Evolutionary conservation across 2,113 vertebrate species (phyloP).

Genomic region (Procavia capensis): DNA sequence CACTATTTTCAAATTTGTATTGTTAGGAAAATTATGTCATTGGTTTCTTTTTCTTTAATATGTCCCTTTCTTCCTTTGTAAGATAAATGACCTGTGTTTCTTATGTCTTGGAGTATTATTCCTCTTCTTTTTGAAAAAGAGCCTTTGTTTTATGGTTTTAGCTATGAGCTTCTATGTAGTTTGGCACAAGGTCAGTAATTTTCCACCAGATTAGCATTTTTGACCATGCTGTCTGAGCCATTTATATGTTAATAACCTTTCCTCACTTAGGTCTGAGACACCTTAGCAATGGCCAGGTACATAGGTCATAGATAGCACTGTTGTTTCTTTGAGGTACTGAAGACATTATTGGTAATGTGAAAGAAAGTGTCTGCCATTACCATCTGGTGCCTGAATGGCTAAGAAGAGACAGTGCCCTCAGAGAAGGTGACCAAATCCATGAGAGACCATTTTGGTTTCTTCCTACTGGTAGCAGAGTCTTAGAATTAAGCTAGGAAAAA

Average conservation of each 20-base stretch:
- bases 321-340: neutral
- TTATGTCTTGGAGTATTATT: neutral
- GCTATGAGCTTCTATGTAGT: neutral
- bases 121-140: constrained; percentile 27
- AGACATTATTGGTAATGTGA: too few species aligned
- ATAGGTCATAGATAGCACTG: neutral
- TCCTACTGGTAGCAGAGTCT: neutral
- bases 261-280: neutral
- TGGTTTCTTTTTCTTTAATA: constrained; percentile 41
- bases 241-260: neutral
- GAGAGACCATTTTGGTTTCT: neutral
- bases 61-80: constrained; percentile 21
- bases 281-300: neutral
- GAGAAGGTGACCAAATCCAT: neutral
- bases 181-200: constrained; percentile 47
- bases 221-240: neutral
- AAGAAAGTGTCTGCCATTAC: neutral
- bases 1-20: constrained; percentile 38
- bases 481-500: neutral
- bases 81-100: constrained; percentile 58
- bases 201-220: constrained; percentile 41
- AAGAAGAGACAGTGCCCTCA: neutral
- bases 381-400: neutral
- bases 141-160: constrained; percentile 37
- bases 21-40: constrained; percentile 51